phyloP scores from a whole-genome alignment of 2,888 invertebrate genomes.

The Drosophila neutralis region DNA sequence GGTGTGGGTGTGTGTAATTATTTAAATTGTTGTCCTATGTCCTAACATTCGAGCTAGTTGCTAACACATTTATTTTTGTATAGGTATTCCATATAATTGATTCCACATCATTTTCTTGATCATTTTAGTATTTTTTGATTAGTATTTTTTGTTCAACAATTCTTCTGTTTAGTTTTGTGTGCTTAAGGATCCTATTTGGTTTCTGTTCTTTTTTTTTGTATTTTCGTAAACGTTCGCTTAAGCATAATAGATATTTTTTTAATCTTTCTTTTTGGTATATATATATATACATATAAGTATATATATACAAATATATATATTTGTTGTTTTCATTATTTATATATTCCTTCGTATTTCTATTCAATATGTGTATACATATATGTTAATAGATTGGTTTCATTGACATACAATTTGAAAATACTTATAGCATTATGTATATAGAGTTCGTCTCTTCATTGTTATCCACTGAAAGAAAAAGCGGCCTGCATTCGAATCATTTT shows the following conservation, averaged over 20 bases:
- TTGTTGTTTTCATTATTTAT: constrained; percentile 22
- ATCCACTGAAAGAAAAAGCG: constrained; percentile 9
- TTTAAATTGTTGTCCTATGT: constrained; percentile 9
- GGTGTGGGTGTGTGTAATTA: constrained; percentile 23
- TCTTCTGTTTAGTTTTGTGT: constrained; percentile 15
- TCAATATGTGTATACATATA: constrained; percentile 43
- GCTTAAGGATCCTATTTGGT: constrained; percentile 9
- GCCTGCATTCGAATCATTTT: constrained; percentile 5
- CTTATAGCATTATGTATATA: constrained; percentile 37
- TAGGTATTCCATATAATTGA: constrained; percentile 39
- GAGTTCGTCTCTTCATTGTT: constrained; percentile 17
- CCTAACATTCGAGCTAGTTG: constrained; percentile 34
- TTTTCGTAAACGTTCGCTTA: constrained; percentile 40
- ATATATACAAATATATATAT: constrained; percentile 16
- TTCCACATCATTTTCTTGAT: constrained; percentile 18
- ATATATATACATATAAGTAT: constrained; percentile 15
- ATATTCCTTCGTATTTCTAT: constrained; percentile 33
- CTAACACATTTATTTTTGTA: constrained; percentile 11
- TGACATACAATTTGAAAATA: constrained; percentile 67
- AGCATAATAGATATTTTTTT: constrained; percentile 51
- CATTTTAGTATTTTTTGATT: background rate
- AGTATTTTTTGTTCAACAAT: constrained; percentile 27
- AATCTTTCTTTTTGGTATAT: background rate
- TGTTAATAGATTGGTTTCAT: constrained; percentile 47
- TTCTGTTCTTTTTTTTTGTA: constrained; percentile 1